Evolutionary conservation across 2,797 vertebrate species (phyloP).

Genomic region (Parotocinclus haroldoi): DNA sequence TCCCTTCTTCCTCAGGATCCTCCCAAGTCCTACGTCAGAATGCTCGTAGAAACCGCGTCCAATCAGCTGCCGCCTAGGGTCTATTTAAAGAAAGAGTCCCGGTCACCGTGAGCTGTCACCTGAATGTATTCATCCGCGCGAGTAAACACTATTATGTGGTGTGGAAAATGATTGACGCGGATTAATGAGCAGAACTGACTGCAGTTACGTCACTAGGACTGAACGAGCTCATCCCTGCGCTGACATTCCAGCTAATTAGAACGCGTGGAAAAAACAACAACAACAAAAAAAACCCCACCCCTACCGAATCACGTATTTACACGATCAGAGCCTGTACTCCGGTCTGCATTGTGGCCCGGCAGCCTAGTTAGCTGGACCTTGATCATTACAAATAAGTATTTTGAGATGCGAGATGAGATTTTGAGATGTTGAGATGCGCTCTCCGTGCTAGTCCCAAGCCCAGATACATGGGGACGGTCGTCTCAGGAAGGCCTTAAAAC

Average conservation of each 20-base stretch:
- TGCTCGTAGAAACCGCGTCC: conserved; percentile 45
- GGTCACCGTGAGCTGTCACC: conserved; percentile 81
- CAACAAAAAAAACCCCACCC: no score
- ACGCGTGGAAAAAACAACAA: no score
- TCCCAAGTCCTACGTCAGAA: background rate
- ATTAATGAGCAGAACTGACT: conserved; percentile 29
- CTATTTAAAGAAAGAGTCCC: conserved; percentile 91
- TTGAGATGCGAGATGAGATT: no score
- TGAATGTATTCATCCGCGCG: conserved; percentile 85
- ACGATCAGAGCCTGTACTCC: no score
- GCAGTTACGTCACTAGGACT: background rate
- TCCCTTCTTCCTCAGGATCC: background rate
- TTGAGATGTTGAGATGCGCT: no score
- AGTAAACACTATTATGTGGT: conserved; percentile 80
- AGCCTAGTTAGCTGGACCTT: no score
- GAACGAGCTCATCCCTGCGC: background rate
- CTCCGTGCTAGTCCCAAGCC: no score
- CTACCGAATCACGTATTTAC: background rate
- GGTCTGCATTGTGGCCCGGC: no score
- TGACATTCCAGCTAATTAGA: background rate
- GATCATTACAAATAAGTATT: no score
- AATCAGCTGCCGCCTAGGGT: conserved; percentile 62
- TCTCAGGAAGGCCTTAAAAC: no score
- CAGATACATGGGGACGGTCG: no score
- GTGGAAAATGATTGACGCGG: conserved; percentile 12